Evolutionary conservation across 2,888 invertebrate species (phyloP).

Genomic region (Xylota sylvarum): DNA sequence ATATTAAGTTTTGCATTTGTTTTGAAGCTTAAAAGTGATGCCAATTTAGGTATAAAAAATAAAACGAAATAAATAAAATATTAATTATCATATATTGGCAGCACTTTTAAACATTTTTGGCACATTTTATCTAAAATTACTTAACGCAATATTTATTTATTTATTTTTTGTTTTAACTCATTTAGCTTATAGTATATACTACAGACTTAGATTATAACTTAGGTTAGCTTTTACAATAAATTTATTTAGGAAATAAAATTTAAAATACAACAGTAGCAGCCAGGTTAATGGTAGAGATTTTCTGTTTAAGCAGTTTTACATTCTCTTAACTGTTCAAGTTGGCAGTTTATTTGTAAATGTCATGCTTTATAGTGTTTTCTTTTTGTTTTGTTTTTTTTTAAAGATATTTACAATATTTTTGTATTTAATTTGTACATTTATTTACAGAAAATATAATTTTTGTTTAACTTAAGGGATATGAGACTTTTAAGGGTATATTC

Average conservation of each 20-base stretch:
- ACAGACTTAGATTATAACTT: slow-evolving; percentile 35
- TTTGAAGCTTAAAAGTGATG: slow-evolving; percentile 62
- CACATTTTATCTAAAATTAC: slow-evolving; percentile 70
- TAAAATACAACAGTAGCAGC: slow-evolving; percentile 45
- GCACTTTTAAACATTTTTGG: slow-evolving; percentile 71
- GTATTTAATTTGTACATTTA: slow-evolving; percentile 65
- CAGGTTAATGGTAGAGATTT: slow-evolving; percentile 5
- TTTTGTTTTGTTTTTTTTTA: not conserved
- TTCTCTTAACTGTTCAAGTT: slow-evolving; percentile 17
- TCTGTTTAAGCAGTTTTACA: slow-evolving; percentile 16
- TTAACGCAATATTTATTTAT: slow-evolving; percentile 25
- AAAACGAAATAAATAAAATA: slow-evolving; percentile 35
- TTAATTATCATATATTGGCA: slow-evolving; percentile 46
- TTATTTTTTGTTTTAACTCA: slow-evolving; percentile 5
- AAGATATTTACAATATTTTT: slow-evolving; percentile 45
- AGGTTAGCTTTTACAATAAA: slow-evolving; percentile 20
- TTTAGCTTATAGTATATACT: slow-evolving; percentile 7
- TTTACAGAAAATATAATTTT: slow-evolving; percentile 49
- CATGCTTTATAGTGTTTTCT: slow-evolving; percentile 18
- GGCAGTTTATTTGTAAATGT: slow-evolving; percentile 55
- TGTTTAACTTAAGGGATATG: not conserved
- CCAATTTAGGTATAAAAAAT: slow-evolving; percentile 20
- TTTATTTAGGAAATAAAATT: slow-evolving; percentile 15
- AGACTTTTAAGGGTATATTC: not conserved
- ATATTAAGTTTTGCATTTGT: slow-evolving; percentile 69